A percentile compares a stretch with the other conserved stretches of the same genome.
Evolutionary conservation across 37 sponge, comb jelly and placozoan species (phyloP).

Genomic region (Amphimedon queenslandica): DNA sequence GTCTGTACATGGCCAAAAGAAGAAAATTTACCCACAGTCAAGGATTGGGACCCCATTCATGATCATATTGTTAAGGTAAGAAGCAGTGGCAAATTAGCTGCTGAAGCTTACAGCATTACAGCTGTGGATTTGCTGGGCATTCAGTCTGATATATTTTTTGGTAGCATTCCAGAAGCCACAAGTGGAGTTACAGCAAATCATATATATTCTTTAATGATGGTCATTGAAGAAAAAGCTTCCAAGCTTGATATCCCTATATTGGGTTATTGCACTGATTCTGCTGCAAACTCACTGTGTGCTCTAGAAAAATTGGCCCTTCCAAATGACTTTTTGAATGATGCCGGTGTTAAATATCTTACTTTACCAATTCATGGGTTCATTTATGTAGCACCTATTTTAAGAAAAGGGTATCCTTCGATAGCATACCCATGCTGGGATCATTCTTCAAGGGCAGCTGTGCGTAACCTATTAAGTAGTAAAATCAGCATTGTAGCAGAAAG

Average conservation of each 20-base stretch:
- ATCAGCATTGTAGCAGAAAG: background rate
- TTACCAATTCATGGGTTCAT: background rate
- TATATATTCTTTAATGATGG: slow-evolving; percentile 20
- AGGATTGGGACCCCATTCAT: no score
- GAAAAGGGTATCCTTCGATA: slow-evolving; percentile 14
- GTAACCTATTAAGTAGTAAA: slow-evolving; percentile 3
- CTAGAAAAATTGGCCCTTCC: slow-evolving; percentile 7
- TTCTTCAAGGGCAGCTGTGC: slow-evolving; percentile 4
- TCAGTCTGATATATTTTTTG: no score
- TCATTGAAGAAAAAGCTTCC: slow-evolving; percentile 10
- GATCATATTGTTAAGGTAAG: no score
- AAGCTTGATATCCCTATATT: background rate
- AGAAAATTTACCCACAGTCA: no score
- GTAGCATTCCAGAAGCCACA: no score
- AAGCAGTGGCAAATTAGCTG: no score
- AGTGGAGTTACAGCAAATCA: slow-evolving; percentile 12
- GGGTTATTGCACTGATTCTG: slow-evolving; percentile 39
- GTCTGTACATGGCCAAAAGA: no score
- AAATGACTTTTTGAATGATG: background rate
- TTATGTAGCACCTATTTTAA: slow-evolving; percentile 6
- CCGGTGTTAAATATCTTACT: background rate
- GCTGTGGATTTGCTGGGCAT: no score
- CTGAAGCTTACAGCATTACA: no score
- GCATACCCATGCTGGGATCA: slow-evolving; percentile 31
- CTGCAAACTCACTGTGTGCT: slow-evolving; percentile 11